phyloP scores from a whole-genome alignment of 2,888 invertebrate genomes.

The Sinodicranocentrus sp. region DNA sequence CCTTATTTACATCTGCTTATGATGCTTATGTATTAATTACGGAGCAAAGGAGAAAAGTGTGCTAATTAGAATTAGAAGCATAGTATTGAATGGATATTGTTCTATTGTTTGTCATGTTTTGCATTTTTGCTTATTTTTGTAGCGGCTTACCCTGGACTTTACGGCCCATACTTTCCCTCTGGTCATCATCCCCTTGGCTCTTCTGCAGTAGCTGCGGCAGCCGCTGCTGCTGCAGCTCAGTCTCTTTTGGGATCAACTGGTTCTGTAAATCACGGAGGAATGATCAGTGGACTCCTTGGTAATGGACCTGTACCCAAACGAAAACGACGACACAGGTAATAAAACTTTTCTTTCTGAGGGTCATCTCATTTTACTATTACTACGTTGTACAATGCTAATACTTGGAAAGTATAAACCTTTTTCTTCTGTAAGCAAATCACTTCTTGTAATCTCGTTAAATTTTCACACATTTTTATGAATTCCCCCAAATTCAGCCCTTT shows the following conservation, averaged over 20 bases:
- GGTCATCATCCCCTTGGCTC: constrained; percentile 71
- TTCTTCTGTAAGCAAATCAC: constrained; percentile 12
- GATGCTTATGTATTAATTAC: no score
- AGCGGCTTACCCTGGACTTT: constrained; percentile 85
- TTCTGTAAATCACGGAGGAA: constrained; percentile 66
- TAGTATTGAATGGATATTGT: no score
- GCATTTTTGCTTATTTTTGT: constrained; percentile 78
- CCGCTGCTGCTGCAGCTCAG: constrained; percentile 71
- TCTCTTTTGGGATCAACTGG: constrained; percentile 72
- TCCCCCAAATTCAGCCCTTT: not conserved
- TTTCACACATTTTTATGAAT: constrained; percentile 39
- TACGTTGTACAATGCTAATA: constrained; percentile 5
- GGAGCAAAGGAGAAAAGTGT: no score
- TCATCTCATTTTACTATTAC: no score
- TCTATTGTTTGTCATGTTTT: no score
- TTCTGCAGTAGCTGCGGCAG: constrained; percentile 67
- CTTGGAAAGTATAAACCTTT: constrained; percentile 10
- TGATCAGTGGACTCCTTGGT: constrained; percentile 65
- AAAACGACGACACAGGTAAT: constrained; percentile 76
- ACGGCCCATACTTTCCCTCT: constrained; percentile 81
- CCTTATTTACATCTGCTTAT: no score
- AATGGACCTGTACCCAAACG: constrained; percentile 75
- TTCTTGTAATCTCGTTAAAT: constrained; percentile 42
- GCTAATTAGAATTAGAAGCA: no score
- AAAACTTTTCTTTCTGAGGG: constrained; percentile 18